Percentiles rank a stretch among this genome's conserved stretches.
phyloP scores from a whole-genome alignment of 2,113 vertebrate species.

The Bubo blakistoni region DNA sequence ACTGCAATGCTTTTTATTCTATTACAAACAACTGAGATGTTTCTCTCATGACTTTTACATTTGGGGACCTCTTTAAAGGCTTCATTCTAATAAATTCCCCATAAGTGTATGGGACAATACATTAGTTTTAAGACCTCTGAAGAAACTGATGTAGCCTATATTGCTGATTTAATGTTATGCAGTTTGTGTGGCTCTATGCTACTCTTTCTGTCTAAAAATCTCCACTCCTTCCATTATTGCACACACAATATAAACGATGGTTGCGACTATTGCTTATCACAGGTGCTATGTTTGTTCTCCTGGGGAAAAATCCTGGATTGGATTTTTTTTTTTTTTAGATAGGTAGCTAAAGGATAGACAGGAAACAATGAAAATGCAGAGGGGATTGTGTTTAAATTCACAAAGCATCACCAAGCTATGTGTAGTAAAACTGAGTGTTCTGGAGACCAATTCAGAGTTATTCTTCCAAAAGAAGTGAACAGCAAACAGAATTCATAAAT shows the following conservation, averaged over 20 bases:
- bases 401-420: not conserved
- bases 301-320: not conserved
- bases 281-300: not conserved
- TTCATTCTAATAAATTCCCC: not conserved
- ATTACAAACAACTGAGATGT: not conserved
- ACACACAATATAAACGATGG: not conserved
- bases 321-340: not conserved
- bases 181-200: not conserved
- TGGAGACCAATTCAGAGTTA: not conserved
- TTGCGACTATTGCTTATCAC: not conserved
- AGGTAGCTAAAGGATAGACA: not conserved
- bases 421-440: not conserved
- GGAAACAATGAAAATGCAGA: not conserved
- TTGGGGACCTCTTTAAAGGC: not conserved
- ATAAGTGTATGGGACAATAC: not conserved
- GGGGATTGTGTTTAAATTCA: not conserved
- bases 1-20: not conserved
- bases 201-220: not conserved
- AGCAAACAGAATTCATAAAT: not conserved
- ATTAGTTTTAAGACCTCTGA: not conserved
- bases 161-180: not conserved
- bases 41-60: not conserved
- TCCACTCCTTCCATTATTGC: not conserved
- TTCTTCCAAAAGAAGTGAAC: not conserved
- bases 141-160: not conserved